phyloP scores from a whole-genome alignment of 92 coral and sea anemone genomes.

The Parazoanthus darwini region DNA sequence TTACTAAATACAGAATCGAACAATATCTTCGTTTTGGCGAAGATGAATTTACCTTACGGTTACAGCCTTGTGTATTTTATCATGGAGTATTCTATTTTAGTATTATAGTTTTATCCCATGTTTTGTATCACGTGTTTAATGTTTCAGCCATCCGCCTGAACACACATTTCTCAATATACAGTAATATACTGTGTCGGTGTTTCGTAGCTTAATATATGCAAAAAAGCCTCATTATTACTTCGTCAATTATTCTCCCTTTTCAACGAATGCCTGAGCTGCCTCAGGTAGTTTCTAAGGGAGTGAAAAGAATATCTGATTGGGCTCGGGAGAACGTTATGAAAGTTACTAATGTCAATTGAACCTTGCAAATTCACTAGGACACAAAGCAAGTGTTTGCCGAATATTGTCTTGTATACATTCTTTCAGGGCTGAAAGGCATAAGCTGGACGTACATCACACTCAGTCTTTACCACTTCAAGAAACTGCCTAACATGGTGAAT shows the following conservation, averaged over 20 bases:
- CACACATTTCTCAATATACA: background rate
- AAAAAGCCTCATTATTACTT: background rate
- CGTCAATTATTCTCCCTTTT: background rate
- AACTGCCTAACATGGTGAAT: constrained; percentile 2
- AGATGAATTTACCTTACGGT: too few relatives aligned
- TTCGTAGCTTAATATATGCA: background rate
- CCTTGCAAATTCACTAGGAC: background rate
- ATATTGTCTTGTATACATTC: background rate
- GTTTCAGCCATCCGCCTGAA: background rate
- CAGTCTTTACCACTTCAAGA: background rate
- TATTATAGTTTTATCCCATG: background rate
- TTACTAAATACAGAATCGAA: too few relatives aligned
- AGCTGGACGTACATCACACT: background rate
- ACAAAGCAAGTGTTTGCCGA: background rate
- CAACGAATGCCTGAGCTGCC: background rate
- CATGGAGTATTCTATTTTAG: too few relatives aligned
- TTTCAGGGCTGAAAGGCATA: background rate
- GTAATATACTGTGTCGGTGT: background rate
- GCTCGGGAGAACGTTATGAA: background rate
- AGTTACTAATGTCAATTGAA: background rate
- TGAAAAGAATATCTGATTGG: too few relatives aligned
- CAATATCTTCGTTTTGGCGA: too few relatives aligned
- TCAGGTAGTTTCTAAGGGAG: background rate
- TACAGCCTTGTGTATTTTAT: too few relatives aligned
- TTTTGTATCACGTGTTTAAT: background rate